A percentile compares a stretch with the other conserved stretches of the same genome.
phyloP scores from a whole-genome alignment of 1,140 invertebrate species.

The Drosophila willistoni region DNA sequence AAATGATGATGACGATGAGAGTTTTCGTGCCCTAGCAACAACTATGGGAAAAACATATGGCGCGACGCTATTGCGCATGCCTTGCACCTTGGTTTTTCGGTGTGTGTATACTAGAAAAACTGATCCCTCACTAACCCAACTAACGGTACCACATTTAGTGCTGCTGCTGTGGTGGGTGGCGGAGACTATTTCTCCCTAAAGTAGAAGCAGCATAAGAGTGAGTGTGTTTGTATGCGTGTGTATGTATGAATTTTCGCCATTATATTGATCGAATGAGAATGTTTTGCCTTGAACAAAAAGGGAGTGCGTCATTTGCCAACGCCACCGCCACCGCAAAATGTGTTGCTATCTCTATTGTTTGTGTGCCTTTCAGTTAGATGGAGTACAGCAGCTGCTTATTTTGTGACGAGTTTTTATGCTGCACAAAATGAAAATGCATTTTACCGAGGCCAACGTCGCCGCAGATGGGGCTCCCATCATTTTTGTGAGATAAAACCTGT shows the following conservation, averaged over 20 bases:
- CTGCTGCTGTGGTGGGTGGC: slow-evolving; percentile 35
- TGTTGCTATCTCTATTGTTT: not conserved
- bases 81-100: slow-evolving; percentile 56
- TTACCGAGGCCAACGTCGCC: not conserved
- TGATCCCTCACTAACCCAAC: slow-evolving; percentile 69
- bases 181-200: slow-evolving; percentile 35
- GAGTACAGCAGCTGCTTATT: not conserved
- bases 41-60: slow-evolving; percentile 40
- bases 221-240: slow-evolving; percentile 1
- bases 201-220: slow-evolving; percentile 12
- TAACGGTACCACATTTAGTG: slow-evolving; percentile 55
- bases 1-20: slow-evolving; percentile 26
- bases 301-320: slow-evolving; percentile 13
- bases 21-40: slow-evolving; percentile 35
- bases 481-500: slow-evolving; percentile 26
- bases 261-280: slow-evolving; percentile 18
- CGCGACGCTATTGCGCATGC: slow-evolving; percentile 65
- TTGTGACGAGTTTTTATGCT: not conserved
- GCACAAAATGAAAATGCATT: not conserved
- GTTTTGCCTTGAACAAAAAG: slow-evolving; percentile 15
- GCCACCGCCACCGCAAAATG: slow-evolving; percentile 3
- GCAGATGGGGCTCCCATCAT: not conserved
- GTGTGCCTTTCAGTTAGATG: not conserved
- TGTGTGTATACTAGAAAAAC: slow-evolving; percentile 70
- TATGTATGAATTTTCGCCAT: slow-evolving; percentile 5